Percentiles rank a stretch among this genome's conserved stretches.
phyloP scores from a whole-genome alignment of 2,888 invertebrate genomes.

The Phaonia tiefii region DNA sequence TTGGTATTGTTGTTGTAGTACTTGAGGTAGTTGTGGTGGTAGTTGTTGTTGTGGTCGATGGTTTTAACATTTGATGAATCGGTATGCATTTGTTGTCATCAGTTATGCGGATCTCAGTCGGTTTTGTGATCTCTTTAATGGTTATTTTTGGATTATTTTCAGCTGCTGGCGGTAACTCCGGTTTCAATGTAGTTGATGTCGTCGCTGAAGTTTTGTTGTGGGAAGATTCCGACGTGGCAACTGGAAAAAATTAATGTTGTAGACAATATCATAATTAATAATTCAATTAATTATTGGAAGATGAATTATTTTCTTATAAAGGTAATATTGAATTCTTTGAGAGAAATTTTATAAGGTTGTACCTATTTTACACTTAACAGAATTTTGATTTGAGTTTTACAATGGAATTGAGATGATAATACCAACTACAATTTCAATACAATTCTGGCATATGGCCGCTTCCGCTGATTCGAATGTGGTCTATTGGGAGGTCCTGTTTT shows the following conservation, averaged over 20 bases:
- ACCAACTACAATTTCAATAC: too few species aligned
- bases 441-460: too few species aligned
- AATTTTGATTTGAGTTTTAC: too few species aligned
- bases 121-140: constrained; percentile 80
- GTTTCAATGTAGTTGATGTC: constrained; percentile 63
- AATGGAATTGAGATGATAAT: too few species aligned
- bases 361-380: too few species aligned
- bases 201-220: constrained; percentile 45
- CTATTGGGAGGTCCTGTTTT: too few species aligned
- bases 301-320: too few species aligned
- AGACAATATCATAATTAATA: too few species aligned
- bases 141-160: constrained; percentile 78
- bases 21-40: constrained; percentile 67
- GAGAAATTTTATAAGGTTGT: too few species aligned
- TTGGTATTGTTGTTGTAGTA: constrained; percentile 50
- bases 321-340: too few species aligned
- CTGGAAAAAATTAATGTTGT: constrained; percentile 31
- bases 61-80: constrained; percentile 73
- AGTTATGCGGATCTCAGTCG: constrained; percentile 79
- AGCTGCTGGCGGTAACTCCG: constrained; percentile 58
- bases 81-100: constrained; percentile 76
- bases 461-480: too few species aligned
- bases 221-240: constrained; percentile 56
- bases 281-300: too few species aligned
- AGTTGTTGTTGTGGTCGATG: constrained; percentile 64